Evolutionary conservation across 1,140 invertebrate genomes (phyloP), one percentile per base, ranked within the genome.

Genomic region (Aphaenogaster ashmeadi): DNA sequence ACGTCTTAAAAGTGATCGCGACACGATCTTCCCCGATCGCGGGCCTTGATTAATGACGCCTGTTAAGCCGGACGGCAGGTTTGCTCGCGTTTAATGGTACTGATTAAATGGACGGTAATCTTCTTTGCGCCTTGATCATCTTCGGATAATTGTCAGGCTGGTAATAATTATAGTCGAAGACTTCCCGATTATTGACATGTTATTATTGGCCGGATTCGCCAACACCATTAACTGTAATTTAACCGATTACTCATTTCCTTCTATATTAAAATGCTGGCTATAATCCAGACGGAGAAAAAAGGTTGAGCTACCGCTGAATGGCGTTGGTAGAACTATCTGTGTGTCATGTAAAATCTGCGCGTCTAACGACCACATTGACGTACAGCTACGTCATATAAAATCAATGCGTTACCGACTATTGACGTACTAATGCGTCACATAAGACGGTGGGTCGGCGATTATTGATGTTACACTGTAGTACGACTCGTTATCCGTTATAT

Each of bases 331-430:
- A 50, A 52, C 3, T 74, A 74, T 74, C 54, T 36, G 27, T 47
- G 18, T 44, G 41, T 33, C 54, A 2, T 8, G 18, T 60, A 54
- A 74, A 83, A 60, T 83, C 27, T 72, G 47, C 15, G 36, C 13
- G n/a, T 81, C 33, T 69, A 56, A 8, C 64, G 50, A 74, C 41
- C 6, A 87, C 41, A 87, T 89, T 75, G 90, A 84, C 85, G 84
- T 89, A 89, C 78, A 36, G 83, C 71, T 87, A 87, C 83, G 90
- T 83, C 87, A 80, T 87, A 85, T 64, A 88, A 91, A 88, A 84
- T 84, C 80, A 84, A 84, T 84, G 80, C 15, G 52, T 33, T 60
- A n/a, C 7, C 54, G 62, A 21, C 36, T 84, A 84, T 84, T 84
- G 80, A 84, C 69, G 69, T 84, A 84, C 54, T 62, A 62, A 44